Base-by-base conservation (phyloP, 2,113 vertebrate genomes). In the Python bivittatus region DNA sequence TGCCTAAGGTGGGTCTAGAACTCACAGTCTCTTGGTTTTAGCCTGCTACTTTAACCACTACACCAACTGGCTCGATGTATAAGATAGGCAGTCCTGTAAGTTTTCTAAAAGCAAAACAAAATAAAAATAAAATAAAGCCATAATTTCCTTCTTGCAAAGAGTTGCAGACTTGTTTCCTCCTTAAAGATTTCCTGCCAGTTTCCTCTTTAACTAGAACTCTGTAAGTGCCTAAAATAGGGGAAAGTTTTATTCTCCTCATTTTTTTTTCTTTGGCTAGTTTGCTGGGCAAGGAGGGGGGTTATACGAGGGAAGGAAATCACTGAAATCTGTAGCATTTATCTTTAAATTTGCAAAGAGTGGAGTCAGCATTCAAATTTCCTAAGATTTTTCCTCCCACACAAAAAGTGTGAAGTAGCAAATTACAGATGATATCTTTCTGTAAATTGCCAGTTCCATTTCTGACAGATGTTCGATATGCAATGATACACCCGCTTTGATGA, bases 391-490 rank as follows among this genome's bases (percentile, higher is more conserved):
- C 95, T 89, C 92, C 95, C 89, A 91, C 88, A 33, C 92, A 38
- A 6, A 94, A 94, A 96, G 89, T 95, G 91, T 92, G 95, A 96
- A 96, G 93, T 84, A 93, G 93, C 95, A 96, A 95, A 86, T 96
- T 95, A 93, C 79, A 92, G 91, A 96, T 22, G 93, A 95, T 94
- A 96, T 94, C 96, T 94, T 95, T 96, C 96, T 96, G 97, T 94
- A 97, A 96, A 98, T 97, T 98, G 96, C 95, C 94, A 96, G 94
- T 96, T 96, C 95, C 97, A 95, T 97, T 97, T 98, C 53, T 97
- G 97, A 98, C 97, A 97, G 97, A 97, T 97, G 97, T 97, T 98
- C 95, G 7, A 98, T 97, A 95, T 89, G 94, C 97, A 96, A 96
- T 97, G 97, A 98, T 97, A 97, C 96, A 95, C 88, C 95, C 96